Evolutionary conservation across 2,113 vertebrate genomes (phyloP).

Genomic region (Chascanopsetta lugubris): DNA sequence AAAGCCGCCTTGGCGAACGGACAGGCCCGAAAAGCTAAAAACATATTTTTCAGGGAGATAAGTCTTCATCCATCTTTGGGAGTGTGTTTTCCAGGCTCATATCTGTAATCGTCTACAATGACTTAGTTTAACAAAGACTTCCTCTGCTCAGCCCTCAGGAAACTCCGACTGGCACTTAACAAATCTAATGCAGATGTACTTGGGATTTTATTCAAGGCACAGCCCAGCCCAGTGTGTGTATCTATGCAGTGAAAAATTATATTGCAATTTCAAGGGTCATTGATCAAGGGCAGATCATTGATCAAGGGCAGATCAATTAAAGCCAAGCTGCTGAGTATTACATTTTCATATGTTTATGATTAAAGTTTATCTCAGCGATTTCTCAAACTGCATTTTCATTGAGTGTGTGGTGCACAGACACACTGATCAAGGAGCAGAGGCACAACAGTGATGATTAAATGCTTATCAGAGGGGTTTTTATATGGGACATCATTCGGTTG

Average conservation of each 20-base stretch:
- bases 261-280: not conserved
- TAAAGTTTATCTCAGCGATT: not conserved
- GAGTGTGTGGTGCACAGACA: not conserved
- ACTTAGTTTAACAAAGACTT: conserved; percentile 43
- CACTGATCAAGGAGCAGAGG: not conserved
- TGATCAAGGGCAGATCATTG: conserved; percentile 6
- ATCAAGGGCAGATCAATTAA: conserved; percentile 7
- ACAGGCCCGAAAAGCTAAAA: conserved; percentile 24
- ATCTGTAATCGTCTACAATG: conserved; percentile 61
- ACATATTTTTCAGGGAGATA: conserved; percentile 1
- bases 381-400: conserved; percentile 1
- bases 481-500: not conserved
- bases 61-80: conserved; percentile 22
- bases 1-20: conserved; percentile 16
- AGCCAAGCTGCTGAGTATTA: not conserved
- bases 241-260: not conserved
- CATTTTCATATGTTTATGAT: not conserved
- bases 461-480: not conserved
- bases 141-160: conserved; percentile 60
- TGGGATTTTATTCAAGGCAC: not conserved
- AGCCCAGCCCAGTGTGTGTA: not conserved
- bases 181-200: conserved; percentile 64
- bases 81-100: conserved; percentile 30
- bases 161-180: conserved; percentile 48
- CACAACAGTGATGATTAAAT: not conserved